Evolutionary conservation across 2,797 vertebrate species (phyloP), one percentile per base, ranked within the genome.

Genomic region (Holocentrus rufus): DNA sequence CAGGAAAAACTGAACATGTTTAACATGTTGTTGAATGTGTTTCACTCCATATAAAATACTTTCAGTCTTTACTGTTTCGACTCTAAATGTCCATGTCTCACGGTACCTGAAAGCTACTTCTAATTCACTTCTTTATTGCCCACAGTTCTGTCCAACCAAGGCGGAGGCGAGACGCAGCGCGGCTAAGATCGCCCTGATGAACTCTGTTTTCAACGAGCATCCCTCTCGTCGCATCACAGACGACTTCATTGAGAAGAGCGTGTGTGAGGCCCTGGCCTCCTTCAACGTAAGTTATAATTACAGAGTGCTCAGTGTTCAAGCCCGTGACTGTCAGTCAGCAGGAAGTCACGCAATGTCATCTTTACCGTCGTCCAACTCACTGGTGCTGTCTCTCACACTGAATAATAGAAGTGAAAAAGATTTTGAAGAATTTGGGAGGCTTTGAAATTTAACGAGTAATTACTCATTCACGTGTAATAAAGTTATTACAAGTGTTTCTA

Each of bases 231-330:
- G 97, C 63, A 99, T 99, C 89, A 97, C 97, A 0, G 96, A 99
- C 1, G 96, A 97, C 42, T 99, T 99, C 86, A 99, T 99, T 0
- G 98, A 99, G 94, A 98, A 98, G 92, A 99, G 98, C 0, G 97
- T 99, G 54, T 95, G 93, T 0, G 98, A 99, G 85, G 98, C 98
- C 0, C 91, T 99, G 84, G 96, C 97, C 0, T 97, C 97, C 23
- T 99, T 97, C 89, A 98, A 98, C 0, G 98, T 98, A 81, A 95
- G 96, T 88, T 7, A 34, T 27, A 49, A 31, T 14, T 4, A 20
- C 5, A n/a, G 30, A 49, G n/a, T 17, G n/a, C 22, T 8, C 13
- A 2, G 7, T 23, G 39, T 39, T 25, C 47, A 11, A 36, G 44
- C 15, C 44, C 3, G 5, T 47, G 18, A 15, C 44, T 47, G 44